Percentiles rank a stretch among this genome's conserved stretches.
These are phyloP conservation scores for Solenopsis invicta DNA, from an alignment of 1,140 invertebrate genomes.

Conservation along the genomic window DNA sequence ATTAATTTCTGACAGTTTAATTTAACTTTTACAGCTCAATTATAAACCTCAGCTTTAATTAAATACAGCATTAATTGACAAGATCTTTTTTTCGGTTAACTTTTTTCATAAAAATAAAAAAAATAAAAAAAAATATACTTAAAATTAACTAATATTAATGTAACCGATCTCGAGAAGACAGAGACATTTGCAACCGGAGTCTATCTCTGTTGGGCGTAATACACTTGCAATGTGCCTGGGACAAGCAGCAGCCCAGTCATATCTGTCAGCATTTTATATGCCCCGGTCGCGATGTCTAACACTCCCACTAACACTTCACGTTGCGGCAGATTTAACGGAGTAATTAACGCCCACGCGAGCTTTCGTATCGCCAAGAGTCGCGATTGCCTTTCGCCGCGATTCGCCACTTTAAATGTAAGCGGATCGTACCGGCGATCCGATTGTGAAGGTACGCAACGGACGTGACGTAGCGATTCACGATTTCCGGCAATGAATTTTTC, in stretches of 20 bases:
- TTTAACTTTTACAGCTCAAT: not conserved
- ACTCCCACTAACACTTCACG: slow-evolving; percentile 61
- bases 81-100: not conserved
- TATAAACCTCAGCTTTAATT: not conserved
- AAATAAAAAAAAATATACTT: not conserved
- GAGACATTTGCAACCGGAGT: not conserved
- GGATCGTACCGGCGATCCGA: not conserved
- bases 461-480: slow-evolving; percentile 10
- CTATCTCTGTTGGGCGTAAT: slow-evolving; percentile 49
- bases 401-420: not conserved
- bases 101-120: not conserved
- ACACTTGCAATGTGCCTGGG: slow-evolving; percentile 44
- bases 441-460: not conserved
- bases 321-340: slow-evolving; percentile 66
- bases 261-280: slow-evolving; percentile 69
- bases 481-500: slow-evolving; percentile 33
- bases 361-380: slow-evolving; percentile 34
- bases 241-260: slow-evolving; percentile 36
- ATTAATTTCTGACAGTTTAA: not conserved
- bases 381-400: slow-evolving; percentile 18
- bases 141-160: slow-evolving; percentile 5
- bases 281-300: slow-evolving; percentile 56
- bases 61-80: not conserved
- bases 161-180: not conserved
- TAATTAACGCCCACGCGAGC: slow-evolving; percentile 74